phyloP scores from a whole-genome alignment of 2,113 vertebrate genomes.

The Eulemur rufifrons region DNA sequence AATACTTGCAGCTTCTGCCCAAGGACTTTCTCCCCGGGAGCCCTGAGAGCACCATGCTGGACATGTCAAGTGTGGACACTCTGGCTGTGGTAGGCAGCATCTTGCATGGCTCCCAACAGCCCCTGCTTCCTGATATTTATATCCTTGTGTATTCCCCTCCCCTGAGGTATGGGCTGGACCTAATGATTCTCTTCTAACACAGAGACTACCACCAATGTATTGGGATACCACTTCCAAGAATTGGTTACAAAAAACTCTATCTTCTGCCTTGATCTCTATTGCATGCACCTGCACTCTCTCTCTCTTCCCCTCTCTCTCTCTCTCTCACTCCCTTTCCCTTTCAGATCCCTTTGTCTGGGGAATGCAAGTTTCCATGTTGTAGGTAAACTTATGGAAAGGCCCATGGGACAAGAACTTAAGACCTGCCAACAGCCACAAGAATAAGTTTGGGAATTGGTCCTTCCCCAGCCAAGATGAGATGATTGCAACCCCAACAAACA shows the following conservation, averaged over 20 bases:
- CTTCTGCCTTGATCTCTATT: neutral
- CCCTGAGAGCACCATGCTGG: neutral
- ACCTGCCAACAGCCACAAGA: neutral
- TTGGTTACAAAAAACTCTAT: neutral
- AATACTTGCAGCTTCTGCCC: neutral
- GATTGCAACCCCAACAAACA: neutral
- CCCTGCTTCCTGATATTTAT: neutral
- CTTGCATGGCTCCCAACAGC: neutral
- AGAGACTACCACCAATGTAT: neutral
- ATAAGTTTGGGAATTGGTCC: neutral
- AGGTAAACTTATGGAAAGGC: neutral
- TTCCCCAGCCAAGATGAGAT: neutral
- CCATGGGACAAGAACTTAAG: neutral
- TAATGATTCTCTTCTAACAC: neutral
- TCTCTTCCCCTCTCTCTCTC: neutral
- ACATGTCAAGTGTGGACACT: fast-evolving
- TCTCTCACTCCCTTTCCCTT: neutral
- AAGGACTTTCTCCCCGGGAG: neutral
- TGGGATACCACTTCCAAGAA: neutral
- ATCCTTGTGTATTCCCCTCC: neutral
- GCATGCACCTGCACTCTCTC: too few relatives aligned
- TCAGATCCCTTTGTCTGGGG: neutral
- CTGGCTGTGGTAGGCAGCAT: neutral
- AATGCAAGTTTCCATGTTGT: neutral
- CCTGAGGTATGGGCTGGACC: neutral